Base-by-base conservation (phyloP, 2,797 vertebrate species). In the Melanogrammus aeglefinus region DNA sequence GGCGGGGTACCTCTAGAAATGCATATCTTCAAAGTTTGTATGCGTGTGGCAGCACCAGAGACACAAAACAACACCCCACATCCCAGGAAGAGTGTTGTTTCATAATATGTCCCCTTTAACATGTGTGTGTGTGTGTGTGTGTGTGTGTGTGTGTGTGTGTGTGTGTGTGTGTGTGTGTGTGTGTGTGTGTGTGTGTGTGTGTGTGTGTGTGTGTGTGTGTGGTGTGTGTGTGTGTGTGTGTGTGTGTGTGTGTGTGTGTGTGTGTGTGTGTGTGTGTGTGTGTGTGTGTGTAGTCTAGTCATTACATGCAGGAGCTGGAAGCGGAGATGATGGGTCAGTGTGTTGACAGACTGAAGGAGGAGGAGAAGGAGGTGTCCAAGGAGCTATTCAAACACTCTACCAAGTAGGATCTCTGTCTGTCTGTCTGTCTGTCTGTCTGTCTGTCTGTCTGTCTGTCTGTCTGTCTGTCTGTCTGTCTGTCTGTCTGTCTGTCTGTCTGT, bases 321-420 rank as follows among this genome's bases (percentile, higher is more conserved):
- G 92, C 88, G 39, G 93, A 95, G 80, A 91, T 98, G 91, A 94
- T 95, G 86, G 89, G 88, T 77, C 92, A 91, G 77, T 99, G 97
- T 74, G 81, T 93, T 12, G 95, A 97, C 86, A 88, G 90, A 79
- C 93, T 98, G 87, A 69, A 69, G n/a, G 63, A 69, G 63, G 63
- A 27, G 63, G 63, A 27, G 63, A 91, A 96, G 82, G 96, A 96
- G 1, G 94, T 97, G 86, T 96, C 94, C 89, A 99, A 99, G 88
- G 97, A 99, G 83, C 96, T 99, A 84, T 99, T 98, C 92, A 96
- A 97, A 89, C 96, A 98, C 85, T 96, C 95, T 80, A 97, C 96
- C 91, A 97, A 95, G 97, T 99, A 91, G 95, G 96, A 47, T 1
- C 35, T 36, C 35, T 36, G 5, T 36, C 35, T 18, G 5, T 57